Conservation (phyloP, 1,140 invertebrate genomes). For the Bombus waltoni region DNA sequence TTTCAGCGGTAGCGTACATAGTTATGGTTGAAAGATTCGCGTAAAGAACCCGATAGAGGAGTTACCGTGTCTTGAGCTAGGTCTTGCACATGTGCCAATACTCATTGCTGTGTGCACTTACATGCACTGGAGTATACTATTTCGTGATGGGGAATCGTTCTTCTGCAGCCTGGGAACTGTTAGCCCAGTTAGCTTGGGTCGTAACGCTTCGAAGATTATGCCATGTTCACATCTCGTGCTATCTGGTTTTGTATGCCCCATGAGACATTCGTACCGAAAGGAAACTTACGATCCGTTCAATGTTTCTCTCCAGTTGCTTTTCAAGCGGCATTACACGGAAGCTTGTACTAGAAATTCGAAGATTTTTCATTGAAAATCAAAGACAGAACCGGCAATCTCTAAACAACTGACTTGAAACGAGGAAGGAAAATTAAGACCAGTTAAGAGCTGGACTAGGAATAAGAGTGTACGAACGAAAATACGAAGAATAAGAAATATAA, state of each 20-base stretch:
- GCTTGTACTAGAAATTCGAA: not conserved
- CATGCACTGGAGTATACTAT: constrained; percentile 34
- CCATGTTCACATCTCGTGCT: constrained; percentile 62
- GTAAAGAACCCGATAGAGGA: not conserved
- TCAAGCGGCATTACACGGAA: not conserved
- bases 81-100: constrained; percentile 35
- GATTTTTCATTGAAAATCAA: no score
- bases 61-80: constrained; percentile 7
- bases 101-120: constrained; percentile 7
- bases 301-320: not conserved
- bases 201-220: constrained; percentile 73
- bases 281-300: not conserved
- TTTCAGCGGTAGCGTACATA: no score
- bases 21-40: constrained; percentile 21
- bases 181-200: constrained; percentile 69
- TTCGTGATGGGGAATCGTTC: constrained; percentile 57
- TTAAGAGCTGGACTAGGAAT: no score
- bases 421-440: no score
- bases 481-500: no score
- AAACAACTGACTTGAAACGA: no score
- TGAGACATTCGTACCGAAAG: constrained; percentile 44
- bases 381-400: no score
- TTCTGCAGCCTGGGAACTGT: constrained; percentile 71
- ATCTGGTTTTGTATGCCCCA: constrained; percentile 48
- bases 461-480: no score